Base-by-base conservation (phyloP, 1,140 invertebrate genomes). In the Paraescarpia echinospica region DNA sequence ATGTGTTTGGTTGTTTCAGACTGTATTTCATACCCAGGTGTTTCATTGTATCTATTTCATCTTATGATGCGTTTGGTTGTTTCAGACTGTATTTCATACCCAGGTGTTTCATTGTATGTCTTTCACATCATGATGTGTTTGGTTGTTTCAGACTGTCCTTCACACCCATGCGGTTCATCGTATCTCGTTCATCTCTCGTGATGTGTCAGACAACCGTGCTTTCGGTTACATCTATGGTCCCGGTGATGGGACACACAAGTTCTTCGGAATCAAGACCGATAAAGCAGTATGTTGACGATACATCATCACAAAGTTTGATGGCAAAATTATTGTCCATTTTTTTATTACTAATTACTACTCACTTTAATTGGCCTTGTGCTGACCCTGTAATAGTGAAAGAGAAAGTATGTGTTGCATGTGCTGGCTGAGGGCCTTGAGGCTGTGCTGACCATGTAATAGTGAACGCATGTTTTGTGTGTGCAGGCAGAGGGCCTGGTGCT, bases 201-300 rank as follows among this genome's bases (percentile, higher is more conserved):
- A 99, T 96, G 98, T 99, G 97, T 98, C 98, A 9, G 99, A 99
- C 95, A 98, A 98, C 6, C 96, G 99, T 93, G 99, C 99, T 0
- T 99, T 99, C 96, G 99, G 99, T 9, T 99, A 99, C 95, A 99
- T 99, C 95, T 99, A 98, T 96, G 99, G 99, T 8, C 98, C 98
- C 33, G 98, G 98, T 1, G 98, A 99, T 95, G 99, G 98, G 89
- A 98, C 98, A 0, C 99, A 99, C 94, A 97, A 98, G 94, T 99
- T 99, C 97, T 99, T 99, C 96, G 99, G 98, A 89, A 99, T 99
- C 94, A 99, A 99, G 97, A 99, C 99, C 94, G 99, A 99, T 96
- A 99, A 99, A 97, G 98, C 98, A 94, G 99, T 96, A 94, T 92
- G 95, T 94, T 92, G 91, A 31, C 27, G 59, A 77, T 77, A 77